These are phyloP conservation scores for Phycodurus eques DNA, from an alignment of 2,113 vertebrate species.

Conservation along the genomic window DNA sequence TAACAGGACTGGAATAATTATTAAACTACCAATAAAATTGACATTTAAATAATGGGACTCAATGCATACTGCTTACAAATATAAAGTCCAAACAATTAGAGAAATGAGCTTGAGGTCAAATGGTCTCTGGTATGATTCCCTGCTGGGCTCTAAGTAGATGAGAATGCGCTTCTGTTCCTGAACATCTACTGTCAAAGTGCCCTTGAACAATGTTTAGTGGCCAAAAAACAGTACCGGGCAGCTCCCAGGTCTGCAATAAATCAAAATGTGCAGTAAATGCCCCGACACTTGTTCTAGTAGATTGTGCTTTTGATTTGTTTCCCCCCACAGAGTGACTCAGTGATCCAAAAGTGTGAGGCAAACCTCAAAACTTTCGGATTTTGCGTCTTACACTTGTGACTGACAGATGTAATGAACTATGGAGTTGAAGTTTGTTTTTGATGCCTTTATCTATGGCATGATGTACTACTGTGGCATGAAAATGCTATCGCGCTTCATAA, in stretches of 20 bases:
- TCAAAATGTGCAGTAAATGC: slow-evolving; percentile 66
- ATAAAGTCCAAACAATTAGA: slow-evolving; percentile 54
- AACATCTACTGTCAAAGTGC: slow-evolving; percentile 64
- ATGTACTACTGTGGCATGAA: too few species aligned
- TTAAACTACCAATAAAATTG: slow-evolving; percentile 46
- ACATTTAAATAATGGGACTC: slow-evolving; percentile 47
- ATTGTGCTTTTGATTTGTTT: slow-evolving; percentile 55
- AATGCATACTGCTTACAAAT: slow-evolving; percentile 30
- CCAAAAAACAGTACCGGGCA: slow-evolving; percentile 65
- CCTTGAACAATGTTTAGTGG: slow-evolving; percentile 68
- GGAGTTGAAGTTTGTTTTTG: neutral
- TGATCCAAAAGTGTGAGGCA: slow-evolving; percentile 38
- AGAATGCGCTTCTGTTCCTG: slow-evolving; percentile 59
- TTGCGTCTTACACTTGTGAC: slow-evolving; percentile 21
- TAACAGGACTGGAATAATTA: neutral
- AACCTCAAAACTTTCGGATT: slow-evolving; percentile 13
- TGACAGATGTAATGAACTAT: slow-evolving; percentile 1
- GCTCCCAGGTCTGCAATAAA: slow-evolving; percentile 68
- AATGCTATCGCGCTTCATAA: too few species aligned
- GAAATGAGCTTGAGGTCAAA: slow-evolving; percentile 45
- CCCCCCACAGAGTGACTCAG: slow-evolving; percentile 17
- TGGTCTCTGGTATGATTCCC: slow-evolving; percentile 51
- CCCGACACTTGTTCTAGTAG: slow-evolving; percentile 57
- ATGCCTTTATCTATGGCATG: neutral
- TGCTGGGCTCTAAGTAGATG: slow-evolving; percentile 45